Base-by-base conservation (phyloP, 2,888 invertebrate species). In the Hofmannophila pseudospretella region DNA sequence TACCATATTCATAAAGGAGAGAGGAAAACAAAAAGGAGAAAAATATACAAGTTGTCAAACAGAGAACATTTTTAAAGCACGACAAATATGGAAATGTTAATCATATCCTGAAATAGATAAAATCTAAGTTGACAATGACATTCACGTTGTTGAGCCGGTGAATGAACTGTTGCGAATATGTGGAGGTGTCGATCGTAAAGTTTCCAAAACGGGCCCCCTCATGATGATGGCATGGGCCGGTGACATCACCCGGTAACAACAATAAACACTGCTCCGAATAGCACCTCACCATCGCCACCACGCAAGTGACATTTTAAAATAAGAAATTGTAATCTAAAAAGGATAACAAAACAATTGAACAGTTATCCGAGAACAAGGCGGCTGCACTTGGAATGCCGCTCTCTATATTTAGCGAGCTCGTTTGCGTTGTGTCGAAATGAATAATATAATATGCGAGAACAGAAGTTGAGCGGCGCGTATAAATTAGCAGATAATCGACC, bases 111-210 rank as follows among this genome's bases (percentile, higher is more conserved):
- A 52, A 58, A 69, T 70, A 74, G 68, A 70, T 65, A 61, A 16
- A 62, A 62, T 67, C 53, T 54, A 48, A 64, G 64, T 64, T 67
- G 67, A 70, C 70, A 70, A 70, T 68, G 67, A 74, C 68, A 73
- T 71, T 71, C 57, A 65, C 49, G 68, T 71, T 67, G 51, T 48
- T 52, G 44, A 54, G 49, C 42, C 75, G 80, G 81, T 81, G 79
- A 82, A 82, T 74, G 82, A 85, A 82, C 85, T 64, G 65, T 49
- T 59, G 66, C 67, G 49, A 65, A 71, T 59, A 66, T 79, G 82
- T 80, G 84, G 81, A 79, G 84, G 81, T 80, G 84, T 71, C 50
- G 74, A 66, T 79, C 80, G 74, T 81, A 81, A 80, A 79, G 71
- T 66, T 68, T 62, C 79, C 79, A 75, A 80, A 82, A 71, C 67